Percentiles rank a stretch among this genome's conserved stretches.
These are phyloP conservation scores for Ictidomys tridecemlineatus DNA, from an alignment of 2,113 vertebrate species.

Conservation along the genomic window DNA sequence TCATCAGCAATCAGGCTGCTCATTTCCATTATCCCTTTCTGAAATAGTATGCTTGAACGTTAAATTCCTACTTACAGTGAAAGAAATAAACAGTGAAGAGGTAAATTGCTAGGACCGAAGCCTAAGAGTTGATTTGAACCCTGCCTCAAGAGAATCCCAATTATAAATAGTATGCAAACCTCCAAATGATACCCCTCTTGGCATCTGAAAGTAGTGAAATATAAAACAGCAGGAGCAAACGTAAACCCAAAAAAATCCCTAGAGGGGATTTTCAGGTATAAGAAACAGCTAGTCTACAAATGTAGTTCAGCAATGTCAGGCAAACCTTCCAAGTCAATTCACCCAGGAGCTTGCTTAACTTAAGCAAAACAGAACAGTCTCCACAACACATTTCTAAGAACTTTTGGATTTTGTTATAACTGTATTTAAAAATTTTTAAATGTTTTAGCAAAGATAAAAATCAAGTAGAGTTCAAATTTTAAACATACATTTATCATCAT, in stretches of 20 bases:
- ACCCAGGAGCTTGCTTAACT: background rate
- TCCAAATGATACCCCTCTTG: background rate
- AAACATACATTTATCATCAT: background rate
- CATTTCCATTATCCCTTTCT: background rate
- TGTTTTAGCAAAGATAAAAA: background rate
- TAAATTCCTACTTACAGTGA: background rate
- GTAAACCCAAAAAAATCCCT: background rate
- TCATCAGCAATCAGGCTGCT: background rate
- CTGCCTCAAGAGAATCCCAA: background rate
- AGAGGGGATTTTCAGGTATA: background rate
- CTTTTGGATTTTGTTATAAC: background rate
- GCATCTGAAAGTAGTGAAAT: background rate
- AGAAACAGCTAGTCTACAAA: background rate
- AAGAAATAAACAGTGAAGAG: conserved; percentile 30
- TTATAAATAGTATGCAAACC: conserved; percentile 20
- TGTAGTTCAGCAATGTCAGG: background rate
- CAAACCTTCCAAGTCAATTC: conserved; percentile 25
- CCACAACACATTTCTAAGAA: background rate
- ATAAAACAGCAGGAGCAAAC: conserved; percentile 27
- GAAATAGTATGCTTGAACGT: background rate
- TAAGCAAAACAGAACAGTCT: background rate
- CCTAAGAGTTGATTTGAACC: conserved; percentile 38
- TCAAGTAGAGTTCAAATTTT: background rate
- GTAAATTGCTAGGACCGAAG: conserved; percentile 37
- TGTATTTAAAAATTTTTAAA: background rate